Conservation (phyloP, 2,113 vertebrate genomes). For the Coryphaenoides rupestris region DNA sequence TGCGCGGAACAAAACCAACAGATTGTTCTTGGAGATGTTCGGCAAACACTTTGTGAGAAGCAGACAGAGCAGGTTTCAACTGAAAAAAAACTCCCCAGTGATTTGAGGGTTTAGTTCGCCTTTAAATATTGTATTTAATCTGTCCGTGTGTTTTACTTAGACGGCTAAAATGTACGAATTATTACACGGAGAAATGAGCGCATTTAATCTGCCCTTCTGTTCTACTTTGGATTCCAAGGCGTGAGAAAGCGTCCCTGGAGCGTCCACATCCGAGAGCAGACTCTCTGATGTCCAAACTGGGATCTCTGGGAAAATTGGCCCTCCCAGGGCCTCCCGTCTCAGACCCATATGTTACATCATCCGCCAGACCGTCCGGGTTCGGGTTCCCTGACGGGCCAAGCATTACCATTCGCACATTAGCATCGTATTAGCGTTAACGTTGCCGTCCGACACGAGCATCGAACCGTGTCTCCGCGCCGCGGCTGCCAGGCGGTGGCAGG, state of each 20-base stretch:
- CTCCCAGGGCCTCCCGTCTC: slow-evolving; percentile 34
- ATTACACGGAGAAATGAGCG: no score
- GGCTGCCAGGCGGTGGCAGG: background rate
- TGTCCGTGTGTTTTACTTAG: background rate
- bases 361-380: slow-evolving; percentile 11
- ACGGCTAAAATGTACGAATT: background rate
- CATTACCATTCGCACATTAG: slow-evolving; percentile 7
- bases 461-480: background rate
- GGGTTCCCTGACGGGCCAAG: slow-evolving; percentile 18
- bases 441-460: slow-evolving; percentile 14
- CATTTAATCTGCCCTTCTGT: no score
- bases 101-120: no score
- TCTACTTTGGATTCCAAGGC: no score
- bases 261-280: background rate
- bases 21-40: no score
- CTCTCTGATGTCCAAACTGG: slow-evolving; percentile 36
- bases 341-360: slow-evolving; percentile 42
- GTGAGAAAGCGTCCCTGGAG: no score
- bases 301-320: slow-evolving; percentile 30
- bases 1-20: no score
- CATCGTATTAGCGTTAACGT: slow-evolving; percentile 1
- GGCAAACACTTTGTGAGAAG: no score
- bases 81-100: no score
- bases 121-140: background rate
- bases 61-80: no score